Evolutionary conservation across 2,113 vertebrate genomes (phyloP).

Genomic region (Regulus satrapa): DNA sequence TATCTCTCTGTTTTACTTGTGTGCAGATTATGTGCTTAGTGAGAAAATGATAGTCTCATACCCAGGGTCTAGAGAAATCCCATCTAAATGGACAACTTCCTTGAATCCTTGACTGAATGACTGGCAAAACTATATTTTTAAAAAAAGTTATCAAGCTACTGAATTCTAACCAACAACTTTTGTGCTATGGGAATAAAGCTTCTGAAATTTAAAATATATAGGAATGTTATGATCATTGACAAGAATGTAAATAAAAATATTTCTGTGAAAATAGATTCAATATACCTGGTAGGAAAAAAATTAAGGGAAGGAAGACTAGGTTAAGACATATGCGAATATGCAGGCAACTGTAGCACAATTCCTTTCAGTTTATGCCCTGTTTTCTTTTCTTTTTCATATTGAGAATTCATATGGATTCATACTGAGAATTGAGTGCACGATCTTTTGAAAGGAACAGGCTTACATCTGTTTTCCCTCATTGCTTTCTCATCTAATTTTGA

Average conservation of each 20-base stretch:
- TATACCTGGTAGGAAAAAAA: neutral
- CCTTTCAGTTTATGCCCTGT: neutral
- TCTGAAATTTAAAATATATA: neutral
- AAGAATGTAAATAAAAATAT: neutral
- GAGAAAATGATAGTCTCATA: neutral
- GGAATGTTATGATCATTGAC: neutral
- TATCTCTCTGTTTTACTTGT: neutral
- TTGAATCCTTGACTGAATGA: neutral
- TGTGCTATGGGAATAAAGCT: neutral
- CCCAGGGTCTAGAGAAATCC: neutral
- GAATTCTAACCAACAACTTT: neutral
- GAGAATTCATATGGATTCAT: no score
- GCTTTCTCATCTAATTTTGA: neutral
- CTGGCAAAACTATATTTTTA: neutral
- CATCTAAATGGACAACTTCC: neutral
- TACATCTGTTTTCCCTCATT: neutral
- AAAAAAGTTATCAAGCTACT: neutral
- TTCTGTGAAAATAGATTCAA: neutral
- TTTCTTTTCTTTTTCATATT: neutral
- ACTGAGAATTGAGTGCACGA: neutral
- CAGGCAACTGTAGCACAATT: neutral
- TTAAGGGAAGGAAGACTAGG: neutral
- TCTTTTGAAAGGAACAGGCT: neutral
- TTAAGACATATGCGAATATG: neutral
- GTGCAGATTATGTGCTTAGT: neutral